phyloP scores from a whole-genome alignment of 2,797 vertebrate species.

The Eptatretus atami region DNA sequence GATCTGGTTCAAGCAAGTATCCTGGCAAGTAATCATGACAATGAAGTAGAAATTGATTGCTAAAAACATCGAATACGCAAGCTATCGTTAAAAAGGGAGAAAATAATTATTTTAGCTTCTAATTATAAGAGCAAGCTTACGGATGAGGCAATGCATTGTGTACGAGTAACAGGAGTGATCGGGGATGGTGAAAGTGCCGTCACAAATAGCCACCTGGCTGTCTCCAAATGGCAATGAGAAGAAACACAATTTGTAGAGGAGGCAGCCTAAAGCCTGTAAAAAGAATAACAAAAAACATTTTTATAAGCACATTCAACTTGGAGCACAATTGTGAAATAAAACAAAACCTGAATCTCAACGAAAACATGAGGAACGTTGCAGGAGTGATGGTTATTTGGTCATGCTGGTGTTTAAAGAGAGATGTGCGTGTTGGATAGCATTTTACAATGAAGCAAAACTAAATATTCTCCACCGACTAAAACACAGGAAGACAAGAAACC shows the following conservation, averaged over 20 bases:
- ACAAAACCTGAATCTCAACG: neutral
- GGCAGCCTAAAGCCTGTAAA: conserved; percentile 67
- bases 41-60: neutral
- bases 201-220: conserved; percentile 95
- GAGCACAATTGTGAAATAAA: neutral
- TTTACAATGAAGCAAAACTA: no score
- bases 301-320: conserved; percentile 7
- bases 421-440: no score
- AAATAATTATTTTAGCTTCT: neutral
- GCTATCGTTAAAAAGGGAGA: neutral
- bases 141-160: conserved; percentile 55
- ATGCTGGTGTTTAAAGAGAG: no score
- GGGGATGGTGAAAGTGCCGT: conserved; percentile 67
- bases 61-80: neutral
- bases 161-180: conserved; percentile 65
- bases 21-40: conserved; percentile 18
- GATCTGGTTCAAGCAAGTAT: conserved; percentile 87
- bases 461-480: no score
- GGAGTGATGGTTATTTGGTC: no score
- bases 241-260: conserved; percentile 98
- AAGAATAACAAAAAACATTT: conserved; percentile 11
- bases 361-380: no score
- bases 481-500: no score
- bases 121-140: conserved; percentile 16
- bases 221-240: conserved; percentile 90